Evolutionary conservation across 2,888 invertebrate species (phyloP), one percentile per base, ranked within the genome.

Genomic region (Balanococcus diminutus): DNA sequence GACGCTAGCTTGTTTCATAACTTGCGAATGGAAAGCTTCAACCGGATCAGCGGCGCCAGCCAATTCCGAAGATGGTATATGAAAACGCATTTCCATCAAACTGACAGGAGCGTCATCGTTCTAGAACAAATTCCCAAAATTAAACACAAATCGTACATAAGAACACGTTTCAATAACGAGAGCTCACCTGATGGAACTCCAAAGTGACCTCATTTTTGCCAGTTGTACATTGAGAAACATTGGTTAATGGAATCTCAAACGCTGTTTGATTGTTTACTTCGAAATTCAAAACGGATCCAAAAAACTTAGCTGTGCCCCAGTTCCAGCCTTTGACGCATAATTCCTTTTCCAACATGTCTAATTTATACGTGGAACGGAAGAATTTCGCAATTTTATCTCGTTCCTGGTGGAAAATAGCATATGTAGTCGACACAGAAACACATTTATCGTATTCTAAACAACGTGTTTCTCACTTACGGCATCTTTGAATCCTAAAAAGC

Each of bases 51-150:
- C 92, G 88, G 97, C 98, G 14, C 94, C 94, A 0, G 94, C 95
- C 84, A 95, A 91, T 90, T 98, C 98, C 87, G 93, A 95, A 0
- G 97, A 94, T 0, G 99, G 99, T 89, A 99, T 97, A 90, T 98
- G 98, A 90, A 99, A 99, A 72, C 99, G 93, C 94, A 99, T 96
- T 91, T 99, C 99, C 93, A 98, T 95, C 86, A 99, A 91, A 87
- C 97, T 97, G 0, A 99, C 97, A 0, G 98, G 96, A 0, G 98
- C 98, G 90, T 99, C 99, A 89, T 99, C 99, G 90, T 99, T 99
- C 93, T 97, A 90, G 87, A 91, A 89, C 90, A 92, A 67, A n/a
- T 79, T 32, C 51, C 2, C 19, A 16, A 42, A 16, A 11, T 32
- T 32, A 14, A 67, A 32, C 56, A 83, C 4, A 31, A 32, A 9